Base-by-base conservation (phyloP, 1,140 invertebrate genomes). In the Tyrophagus putrescentiae region DNA sequence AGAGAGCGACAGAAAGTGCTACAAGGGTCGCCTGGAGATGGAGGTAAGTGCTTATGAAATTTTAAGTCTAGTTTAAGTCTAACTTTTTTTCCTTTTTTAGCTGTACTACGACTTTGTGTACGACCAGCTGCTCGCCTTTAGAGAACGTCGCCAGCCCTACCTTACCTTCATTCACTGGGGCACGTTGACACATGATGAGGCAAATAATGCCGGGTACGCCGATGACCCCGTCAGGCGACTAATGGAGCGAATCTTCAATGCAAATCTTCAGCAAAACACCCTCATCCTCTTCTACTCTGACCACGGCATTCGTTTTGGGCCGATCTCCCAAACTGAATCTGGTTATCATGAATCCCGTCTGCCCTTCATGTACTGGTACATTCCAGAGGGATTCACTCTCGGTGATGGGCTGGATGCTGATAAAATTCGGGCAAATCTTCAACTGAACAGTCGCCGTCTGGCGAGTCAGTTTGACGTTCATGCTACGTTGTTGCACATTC, bases 231-330 rank as follows among this genome's bases (percentile, higher is more conserved):
- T 72, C 53, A 58, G 67, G 23, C 62, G 68, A 5, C 71, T 75
- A 62, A 67, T 66, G 25, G 56, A 62, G 32, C 45, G 63, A 16
- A 60, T 76, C 21, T 42, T 70, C 28, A 63, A 68, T 4, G 41
- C 27, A 44, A 62, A 57, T 13, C 60, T 65, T 39, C 65, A 77
- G 2, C 70, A 76, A 27, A 73, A 79, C 65, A 80, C 81, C 0
- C 69, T 78, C 0, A 70, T 95, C 0, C 76, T 96, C 23, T 79
- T 94, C 23, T 76, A 91, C 64, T 91, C 88, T 66, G 93, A 97
- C 72, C 93, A 97, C 70, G 93, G 93, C 0, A 83, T 91, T 68
- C 72, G 93, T 31, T 95, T 85, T 75, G 91, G 91, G 1, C 73
- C 76, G 2, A 81, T 90, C n/a, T 71, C 85, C 23, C 70, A 79